Conservation (phyloP, 2,113 vertebrate genomes). For the Macroglossus sobrinus region DNA sequence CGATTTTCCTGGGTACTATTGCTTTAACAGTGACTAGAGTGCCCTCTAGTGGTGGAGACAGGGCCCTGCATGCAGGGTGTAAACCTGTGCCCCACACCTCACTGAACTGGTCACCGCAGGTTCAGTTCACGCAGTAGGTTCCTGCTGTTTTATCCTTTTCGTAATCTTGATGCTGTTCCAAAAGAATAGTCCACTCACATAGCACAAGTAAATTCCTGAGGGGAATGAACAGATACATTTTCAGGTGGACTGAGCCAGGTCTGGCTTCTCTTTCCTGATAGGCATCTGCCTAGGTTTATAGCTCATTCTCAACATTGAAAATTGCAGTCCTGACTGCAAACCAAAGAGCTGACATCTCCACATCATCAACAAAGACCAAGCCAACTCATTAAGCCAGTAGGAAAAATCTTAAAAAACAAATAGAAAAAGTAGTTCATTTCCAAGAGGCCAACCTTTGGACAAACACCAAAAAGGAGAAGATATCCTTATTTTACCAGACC, state of each 20-base stretch:
- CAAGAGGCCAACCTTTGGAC: not conserved
- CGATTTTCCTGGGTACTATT: accelerated
- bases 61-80: not conserved
- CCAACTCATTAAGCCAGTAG: not conserved
- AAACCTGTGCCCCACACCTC: not conserved
- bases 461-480: constrained; percentile 22
- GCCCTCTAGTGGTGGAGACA: constrained; percentile 78
- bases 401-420: not conserved
- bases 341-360: not conserved
- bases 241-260: not conserved
- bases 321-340: not conserved
- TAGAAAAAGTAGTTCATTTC: not conserved
- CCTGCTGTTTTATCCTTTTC: not conserved
- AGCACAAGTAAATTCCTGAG: not conserved
- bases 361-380: not conserved
- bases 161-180: not conserved
- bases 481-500: constrained; percentile 56
- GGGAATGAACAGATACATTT: not conserved
- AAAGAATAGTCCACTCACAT: not conserved
- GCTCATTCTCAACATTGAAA: not conserved
- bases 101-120: not conserved
- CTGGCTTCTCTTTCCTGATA: not conserved
- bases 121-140: not conserved
- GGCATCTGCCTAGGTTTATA: not conserved
- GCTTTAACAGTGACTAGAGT: constrained; percentile 76